phyloP scores from a whole-genome alignment of 2,888 invertebrate species.

The Seira sanloemensis region DNA sequence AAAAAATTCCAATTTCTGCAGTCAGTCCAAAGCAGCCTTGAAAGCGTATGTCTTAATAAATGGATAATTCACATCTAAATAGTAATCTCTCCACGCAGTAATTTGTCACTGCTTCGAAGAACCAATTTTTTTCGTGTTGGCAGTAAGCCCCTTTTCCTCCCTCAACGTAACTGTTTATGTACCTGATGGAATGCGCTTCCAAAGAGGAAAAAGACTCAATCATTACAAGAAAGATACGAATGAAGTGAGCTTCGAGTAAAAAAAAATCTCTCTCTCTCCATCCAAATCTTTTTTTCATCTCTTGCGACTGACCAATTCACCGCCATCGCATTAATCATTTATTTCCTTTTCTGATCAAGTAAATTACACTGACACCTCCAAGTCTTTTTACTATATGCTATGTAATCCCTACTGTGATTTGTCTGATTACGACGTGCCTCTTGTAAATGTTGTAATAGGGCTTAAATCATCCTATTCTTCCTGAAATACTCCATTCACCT shows the following conservation, averaged over 20 bases:
- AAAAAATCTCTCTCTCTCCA: not conserved
- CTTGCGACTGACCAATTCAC: constrained; percentile 16
- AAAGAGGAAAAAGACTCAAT: constrained; percentile 42
- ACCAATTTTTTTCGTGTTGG: constrained; percentile 30
- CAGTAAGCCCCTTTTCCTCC: constrained; percentile 23
- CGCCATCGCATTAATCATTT: constrained; percentile 60
- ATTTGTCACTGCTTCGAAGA: constrained; percentile 55
- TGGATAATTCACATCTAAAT: not conserved
- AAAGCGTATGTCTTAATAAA: not conserved
- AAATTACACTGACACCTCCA: constrained; percentile 60
- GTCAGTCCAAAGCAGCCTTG: not conserved
- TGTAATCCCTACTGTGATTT: constrained; percentile 7
- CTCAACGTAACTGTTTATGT: not conserved
- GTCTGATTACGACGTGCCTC: constrained; percentile 6
- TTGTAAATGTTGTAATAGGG: constrained; percentile 8
- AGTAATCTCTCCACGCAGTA: constrained; percentile 40
- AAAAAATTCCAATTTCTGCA: constrained; percentile 32
- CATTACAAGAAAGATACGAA: constrained; percentile 2
- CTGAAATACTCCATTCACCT: not conserved
- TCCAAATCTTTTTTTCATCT: not conserved
- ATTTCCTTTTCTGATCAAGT: constrained; percentile 61
- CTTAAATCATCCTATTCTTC: constrained; percentile 1
- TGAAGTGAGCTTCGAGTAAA: not conserved
- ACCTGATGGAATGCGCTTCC: constrained; percentile 51
- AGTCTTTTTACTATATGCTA: constrained; percentile 11